phyloP scores from a whole-genome alignment of 1,140 invertebrate species.

The Charaxes varanes region DNA sequence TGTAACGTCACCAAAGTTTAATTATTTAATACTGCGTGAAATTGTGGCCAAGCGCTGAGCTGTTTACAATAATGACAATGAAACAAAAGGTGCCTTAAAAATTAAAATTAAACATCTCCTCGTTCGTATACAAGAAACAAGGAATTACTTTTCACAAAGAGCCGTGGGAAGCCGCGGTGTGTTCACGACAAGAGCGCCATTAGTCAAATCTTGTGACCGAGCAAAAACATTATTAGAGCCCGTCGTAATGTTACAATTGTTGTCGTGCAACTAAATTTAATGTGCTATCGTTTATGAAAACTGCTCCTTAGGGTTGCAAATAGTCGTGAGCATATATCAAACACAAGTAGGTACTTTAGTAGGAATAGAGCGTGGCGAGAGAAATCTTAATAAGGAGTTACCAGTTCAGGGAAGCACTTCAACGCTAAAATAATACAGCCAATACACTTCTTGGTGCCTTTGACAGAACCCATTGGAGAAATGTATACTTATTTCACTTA shows the following conservation, averaged over 20 bases:
- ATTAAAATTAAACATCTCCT: constrained; percentile 28
- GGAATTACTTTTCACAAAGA: constrained; percentile 36
- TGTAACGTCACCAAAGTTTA: too few relatives aligned
- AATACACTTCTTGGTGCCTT: too few relatives aligned
- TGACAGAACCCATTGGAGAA: too few relatives aligned
- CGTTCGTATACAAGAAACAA: constrained; percentile 29
- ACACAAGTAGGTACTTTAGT: too few relatives aligned
- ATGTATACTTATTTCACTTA: too few relatives aligned
- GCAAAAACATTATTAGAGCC: constrained; percentile 44
- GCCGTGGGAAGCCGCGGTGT: constrained; percentile 39
- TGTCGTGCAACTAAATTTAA: constrained; percentile 26
- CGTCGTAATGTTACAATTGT: constrained; percentile 29
- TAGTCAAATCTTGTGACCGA: constrained; percentile 54
- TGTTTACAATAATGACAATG: constrained; percentile 1
- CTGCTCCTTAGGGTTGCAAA: too few relatives aligned
- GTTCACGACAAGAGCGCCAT: constrained; percentile 40
- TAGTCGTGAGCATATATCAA: too few relatives aligned
- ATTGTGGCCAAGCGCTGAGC: too few relatives aligned
- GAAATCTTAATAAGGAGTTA: too few relatives aligned
- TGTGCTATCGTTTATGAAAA: constrained; percentile 16
- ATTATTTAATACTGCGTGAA: background rate
- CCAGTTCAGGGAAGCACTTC: too few relatives aligned
- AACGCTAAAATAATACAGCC: too few relatives aligned
- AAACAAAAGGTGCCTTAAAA: constrained; percentile 20
- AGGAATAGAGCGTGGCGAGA: too few relatives aligned